Conservation (phyloP, 64 coral and sea anemone genomes). For the Stichodactyla mertensii region DNA sequence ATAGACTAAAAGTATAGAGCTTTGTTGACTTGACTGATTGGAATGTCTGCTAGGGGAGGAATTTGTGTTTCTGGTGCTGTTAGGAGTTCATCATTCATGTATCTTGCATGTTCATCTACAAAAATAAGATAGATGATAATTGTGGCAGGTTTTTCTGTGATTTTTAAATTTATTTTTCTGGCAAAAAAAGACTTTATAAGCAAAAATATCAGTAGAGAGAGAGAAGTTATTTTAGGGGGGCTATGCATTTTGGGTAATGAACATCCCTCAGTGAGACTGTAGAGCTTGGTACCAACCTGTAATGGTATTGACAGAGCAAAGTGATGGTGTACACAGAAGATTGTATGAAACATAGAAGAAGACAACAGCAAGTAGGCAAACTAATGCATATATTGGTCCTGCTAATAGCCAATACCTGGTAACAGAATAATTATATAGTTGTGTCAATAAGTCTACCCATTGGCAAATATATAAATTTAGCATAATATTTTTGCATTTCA, state of each 20-base stretch:
- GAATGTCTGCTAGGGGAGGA: conserved; percentile 72
- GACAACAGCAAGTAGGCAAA: conserved; percentile 50
- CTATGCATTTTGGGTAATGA: too few relatives aligned
- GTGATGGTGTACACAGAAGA: conserved; percentile 60
- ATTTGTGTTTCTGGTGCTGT: conserved; percentile 22
- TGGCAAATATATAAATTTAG: neutral
- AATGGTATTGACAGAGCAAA: conserved; percentile 86
- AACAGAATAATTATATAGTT: neutral
- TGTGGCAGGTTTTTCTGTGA: too few relatives aligned
- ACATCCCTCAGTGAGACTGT: neutral
- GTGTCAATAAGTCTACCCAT: neutral
- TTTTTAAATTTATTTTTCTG: too few relatives aligned
- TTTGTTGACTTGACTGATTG: conserved; percentile 77
- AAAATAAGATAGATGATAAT: neutral
- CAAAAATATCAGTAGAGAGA: neutral
- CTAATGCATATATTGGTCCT: conserved; percentile 84
- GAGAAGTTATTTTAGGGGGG: too few relatives aligned
- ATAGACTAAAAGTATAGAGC: conserved; percentile 39
- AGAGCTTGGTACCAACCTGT: conserved; percentile 56
- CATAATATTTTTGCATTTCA: too few relatives aligned
- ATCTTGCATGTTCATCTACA: conserved; percentile 76
- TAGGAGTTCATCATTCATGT: conserved; percentile 16
- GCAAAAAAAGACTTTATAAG: neutral
- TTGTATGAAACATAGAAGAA: conserved; percentile 75
- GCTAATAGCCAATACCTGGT: conserved; percentile 91